phyloP scores from a whole-genome alignment of 2,113 vertebrate species.

The Orientallactaga bullata region DNA sequence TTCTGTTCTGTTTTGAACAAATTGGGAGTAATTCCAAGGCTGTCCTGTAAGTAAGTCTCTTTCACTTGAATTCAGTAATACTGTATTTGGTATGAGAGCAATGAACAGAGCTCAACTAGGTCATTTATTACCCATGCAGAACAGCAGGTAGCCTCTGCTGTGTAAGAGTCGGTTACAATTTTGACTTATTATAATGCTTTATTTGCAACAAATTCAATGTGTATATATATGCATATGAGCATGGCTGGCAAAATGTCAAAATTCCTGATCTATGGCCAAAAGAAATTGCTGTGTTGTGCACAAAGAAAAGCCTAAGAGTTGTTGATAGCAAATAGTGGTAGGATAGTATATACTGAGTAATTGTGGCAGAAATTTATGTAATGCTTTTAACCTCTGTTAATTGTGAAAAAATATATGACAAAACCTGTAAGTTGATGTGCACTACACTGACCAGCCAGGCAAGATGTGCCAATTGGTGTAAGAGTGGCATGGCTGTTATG shows the following conservation, averaged over 20 bases:
- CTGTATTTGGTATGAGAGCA: constrained; percentile 23
- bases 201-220: not conserved
- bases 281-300: not conserved
- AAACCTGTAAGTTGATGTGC: not conserved
- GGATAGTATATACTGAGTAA: not conserved
- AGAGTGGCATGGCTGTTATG: too few relatives aligned
- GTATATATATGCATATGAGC: not conserved
- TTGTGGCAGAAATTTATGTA: constrained; percentile 26
- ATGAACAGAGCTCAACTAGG: not conserved
- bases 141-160: constrained; percentile 5
- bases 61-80: not conserved
- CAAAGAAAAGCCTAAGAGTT: not conserved
- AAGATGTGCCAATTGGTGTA: too few relatives aligned
- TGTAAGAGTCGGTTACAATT: not conserved
- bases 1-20: constrained; percentile 64
- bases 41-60: constrained; percentile 31
- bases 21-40: constrained; percentile 33
- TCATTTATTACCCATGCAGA: not conserved
- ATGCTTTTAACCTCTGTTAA: constrained; percentile 33
- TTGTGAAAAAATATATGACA: constrained; percentile 21
- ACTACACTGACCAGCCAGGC: too few relatives aligned
- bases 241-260: not conserved
- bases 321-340: constrained; percentile 23
- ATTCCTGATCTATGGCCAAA: not conserved
- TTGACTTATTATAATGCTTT: not conserved